phyloP scores from a whole-genome alignment of 2,888 invertebrate species.

The Rugalucina vietnamica region DNA sequence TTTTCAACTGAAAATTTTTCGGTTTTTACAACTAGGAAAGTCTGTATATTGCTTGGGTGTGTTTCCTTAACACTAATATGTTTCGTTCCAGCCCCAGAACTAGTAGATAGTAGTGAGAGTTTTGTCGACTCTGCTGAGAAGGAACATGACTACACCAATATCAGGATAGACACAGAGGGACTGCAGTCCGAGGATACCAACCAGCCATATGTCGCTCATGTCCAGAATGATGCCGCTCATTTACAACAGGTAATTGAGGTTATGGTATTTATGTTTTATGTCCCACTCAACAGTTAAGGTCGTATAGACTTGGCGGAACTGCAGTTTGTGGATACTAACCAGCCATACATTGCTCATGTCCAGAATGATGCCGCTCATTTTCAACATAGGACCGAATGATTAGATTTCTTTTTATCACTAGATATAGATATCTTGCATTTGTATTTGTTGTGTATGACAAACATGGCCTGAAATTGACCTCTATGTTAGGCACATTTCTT shows the following conservation, averaged over 20 bases:
- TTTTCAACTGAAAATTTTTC: too few relatives aligned
- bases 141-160: slow-evolving; percentile 55
- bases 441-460: too few relatives aligned
- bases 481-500: too few relatives aligned
- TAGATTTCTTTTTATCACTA: too few relatives aligned
- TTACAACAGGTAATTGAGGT: slow-evolving; percentile 57
- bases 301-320: slow-evolving; percentile 50
- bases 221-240: slow-evolving; percentile 47
- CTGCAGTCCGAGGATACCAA: slow-evolving; percentile 46
- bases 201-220: slow-evolving; percentile 61
- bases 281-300: too few relatives aligned
- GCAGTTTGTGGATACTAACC: slow-evolving; percentile 44
- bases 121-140: slow-evolving; percentile 15
- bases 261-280: neutral
- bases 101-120: slow-evolving; percentile 21
- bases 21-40: too few relatives aligned
- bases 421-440: too few relatives aligned
- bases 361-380: slow-evolving; percentile 54
- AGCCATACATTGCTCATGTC: slow-evolving; percentile 61
- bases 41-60: too few relatives aligned
- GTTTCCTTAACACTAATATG: neutral
- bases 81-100: neutral
- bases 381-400: too few relatives aligned
- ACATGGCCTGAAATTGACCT: too few relatives aligned
- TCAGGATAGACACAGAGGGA: slow-evolving; percentile 52